These are phyloP conservation scores for Discoglossus pictus DNA, from an alignment of 2,797 vertebrate species.

Conservation along the genomic window DNA sequence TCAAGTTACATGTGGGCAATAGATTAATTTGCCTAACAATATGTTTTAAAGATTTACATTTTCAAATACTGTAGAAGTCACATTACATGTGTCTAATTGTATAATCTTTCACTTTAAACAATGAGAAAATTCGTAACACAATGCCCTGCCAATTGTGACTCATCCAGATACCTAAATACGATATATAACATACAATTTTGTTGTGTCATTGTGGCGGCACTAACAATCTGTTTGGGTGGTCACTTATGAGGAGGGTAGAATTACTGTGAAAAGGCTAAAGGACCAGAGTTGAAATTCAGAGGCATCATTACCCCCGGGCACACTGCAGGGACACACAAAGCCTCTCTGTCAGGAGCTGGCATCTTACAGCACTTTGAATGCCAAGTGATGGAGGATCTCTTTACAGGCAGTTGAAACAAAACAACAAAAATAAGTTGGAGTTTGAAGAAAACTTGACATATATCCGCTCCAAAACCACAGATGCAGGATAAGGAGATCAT, in stretches of 20 bases:
- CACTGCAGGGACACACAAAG: conserved; percentile 60
- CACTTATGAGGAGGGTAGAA: no score
- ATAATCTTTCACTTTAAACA: no score
- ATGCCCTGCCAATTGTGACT: no score
- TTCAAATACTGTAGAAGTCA: no score
- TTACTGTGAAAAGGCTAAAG: background rate
- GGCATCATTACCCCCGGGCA: conserved; percentile 23
- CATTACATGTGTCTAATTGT: no score
- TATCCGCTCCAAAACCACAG: background rate
- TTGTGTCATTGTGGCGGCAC: no score
- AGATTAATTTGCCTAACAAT: no score
- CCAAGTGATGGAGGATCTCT: conserved; percentile 29
- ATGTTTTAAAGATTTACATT: no score
- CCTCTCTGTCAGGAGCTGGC: conserved; percentile 29
- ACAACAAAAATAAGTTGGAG: conserved; percentile 32
- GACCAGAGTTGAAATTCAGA: conserved; percentile 16
- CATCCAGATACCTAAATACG: no score
- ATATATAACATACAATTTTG: no score
- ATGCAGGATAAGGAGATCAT: background rate
- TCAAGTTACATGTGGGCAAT: no score
- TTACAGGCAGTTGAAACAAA: conserved; percentile 28
- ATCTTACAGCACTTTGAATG: background rate
- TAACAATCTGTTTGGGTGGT: no score
- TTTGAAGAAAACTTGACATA: conserved; percentile 27
- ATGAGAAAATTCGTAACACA: background rate